A percentile compares a stretch with the other conserved stretches of the same genome.
Conservation (phyloP, 23 tunicate genomes). For the Corella eumyota region DNA sequence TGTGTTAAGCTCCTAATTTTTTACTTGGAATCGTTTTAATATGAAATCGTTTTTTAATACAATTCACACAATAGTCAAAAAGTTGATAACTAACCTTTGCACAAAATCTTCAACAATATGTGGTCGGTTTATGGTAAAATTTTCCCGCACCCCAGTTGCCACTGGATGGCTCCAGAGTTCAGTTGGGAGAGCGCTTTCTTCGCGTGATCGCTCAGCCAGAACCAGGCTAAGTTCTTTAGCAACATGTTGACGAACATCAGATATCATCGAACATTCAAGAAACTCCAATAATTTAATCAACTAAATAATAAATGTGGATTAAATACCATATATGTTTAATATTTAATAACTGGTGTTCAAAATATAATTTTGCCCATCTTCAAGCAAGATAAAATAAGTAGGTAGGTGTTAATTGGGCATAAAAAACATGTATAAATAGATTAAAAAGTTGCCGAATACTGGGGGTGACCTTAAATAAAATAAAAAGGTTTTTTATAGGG, state of each 20-base stretch:
- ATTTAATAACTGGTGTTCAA: background rate
- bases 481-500: no score
- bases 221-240: conserved; percentile 48
- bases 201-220: conserved; percentile 79
- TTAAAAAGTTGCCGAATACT: no score
- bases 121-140: conserved; percentile 56
- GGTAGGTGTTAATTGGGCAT: no score
- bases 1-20: background rate
- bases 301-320: background rate
- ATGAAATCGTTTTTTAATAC: no score
- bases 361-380: background rate
- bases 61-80: no score
- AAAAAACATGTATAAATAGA: no score
- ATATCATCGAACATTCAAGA: conserved; percentile 54
- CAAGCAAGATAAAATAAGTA: background rate
- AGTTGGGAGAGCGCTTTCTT: conserved; percentile 83
- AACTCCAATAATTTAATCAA: conserved; percentile 50
- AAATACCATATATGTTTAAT: no score
- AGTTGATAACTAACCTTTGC: conserved; percentile 28
- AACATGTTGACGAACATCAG: conserved; percentile 53
- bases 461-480: no score
- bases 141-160: conserved; percentile 35
- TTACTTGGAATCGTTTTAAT: background rate
- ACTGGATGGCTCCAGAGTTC: conserved; percentile 62
- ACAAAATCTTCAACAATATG: conserved; percentile 66